phyloP scores from a whole-genome alignment of 2,113 vertebrate species.

The Boleophthalmus pectinirostris region DNA sequence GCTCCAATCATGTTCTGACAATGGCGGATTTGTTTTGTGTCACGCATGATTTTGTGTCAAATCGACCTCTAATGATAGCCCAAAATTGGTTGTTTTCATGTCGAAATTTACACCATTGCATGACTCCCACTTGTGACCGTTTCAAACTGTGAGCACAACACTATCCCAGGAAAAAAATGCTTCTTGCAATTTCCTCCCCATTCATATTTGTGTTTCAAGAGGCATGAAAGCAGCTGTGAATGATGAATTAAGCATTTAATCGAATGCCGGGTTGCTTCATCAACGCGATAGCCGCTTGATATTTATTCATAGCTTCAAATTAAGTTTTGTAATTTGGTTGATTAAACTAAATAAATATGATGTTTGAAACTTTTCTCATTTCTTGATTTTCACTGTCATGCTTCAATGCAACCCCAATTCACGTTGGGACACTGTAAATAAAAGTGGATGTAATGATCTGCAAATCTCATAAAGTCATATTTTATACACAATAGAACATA shows the following conservation, averaged over 20 bases:
- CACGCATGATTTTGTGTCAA: constrained; percentile 73
- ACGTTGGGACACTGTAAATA: constrained; percentile 4
- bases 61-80: constrained; percentile 73
- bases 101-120: constrained; percentile 67
- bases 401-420: background rate
- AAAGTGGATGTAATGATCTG: background rate
- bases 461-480: constrained; percentile 9
- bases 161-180: constrained; percentile 24
- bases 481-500: constrained; percentile 6
- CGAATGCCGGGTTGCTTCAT: constrained; percentile 53
- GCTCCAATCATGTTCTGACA: constrained; percentile 62
- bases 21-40: constrained; percentile 76
- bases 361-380: constrained; percentile 22
- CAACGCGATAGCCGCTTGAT: constrained; percentile 45
- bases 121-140: constrained; percentile 55
- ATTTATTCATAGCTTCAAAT: constrained; percentile 50
- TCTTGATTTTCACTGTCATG: background rate
- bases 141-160: constrained; percentile 59
- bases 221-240: constrained; percentile 63
- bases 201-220: constrained; percentile 63
- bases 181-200: constrained; percentile 52
- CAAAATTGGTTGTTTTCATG: constrained; percentile 76
- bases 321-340: constrained; percentile 33
- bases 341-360: constrained; percentile 34
- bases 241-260: constrained; percentile 63